Conservation (phyloP, 2,113 vertebrate species). For the Ivindomyrus marchei region DNA sequence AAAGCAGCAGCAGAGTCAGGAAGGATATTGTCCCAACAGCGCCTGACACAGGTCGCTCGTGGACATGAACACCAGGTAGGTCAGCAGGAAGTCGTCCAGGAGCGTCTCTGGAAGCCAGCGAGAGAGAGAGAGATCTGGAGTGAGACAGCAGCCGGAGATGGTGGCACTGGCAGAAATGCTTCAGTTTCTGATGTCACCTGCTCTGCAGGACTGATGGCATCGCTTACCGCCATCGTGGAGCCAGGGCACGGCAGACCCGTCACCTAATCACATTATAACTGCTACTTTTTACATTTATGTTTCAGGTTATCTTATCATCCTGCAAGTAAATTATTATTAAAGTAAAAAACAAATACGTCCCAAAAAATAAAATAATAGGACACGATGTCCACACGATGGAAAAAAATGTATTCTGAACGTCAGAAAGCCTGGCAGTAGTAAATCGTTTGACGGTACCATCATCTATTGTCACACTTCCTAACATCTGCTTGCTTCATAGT, state of each 20-base stretch:
- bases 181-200: no score
- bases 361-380: neutral
- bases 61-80: constrained; percentile 94
- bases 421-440: neutral
- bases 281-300: neutral
- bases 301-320: neutral
- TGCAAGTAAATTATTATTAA: neutral
- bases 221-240: neutral
- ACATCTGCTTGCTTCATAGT: neutral
- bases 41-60: constrained; percentile 92
- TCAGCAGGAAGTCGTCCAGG: constrained; percentile 92
- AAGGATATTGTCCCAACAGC: constrained; percentile 93
- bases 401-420: neutral
- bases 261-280: neutral
- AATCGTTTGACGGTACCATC: neutral
- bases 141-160: neutral
- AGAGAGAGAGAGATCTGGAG: constrained; percentile 2
- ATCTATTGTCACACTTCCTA: neutral
- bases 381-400: neutral
- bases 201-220: neutral
- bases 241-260: neutral
- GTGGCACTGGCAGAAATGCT: neutral
- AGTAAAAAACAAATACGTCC: neutral
- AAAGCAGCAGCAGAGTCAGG: constrained; percentile 32
- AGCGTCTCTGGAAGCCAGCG: constrained; percentile 73